Percentiles rank a stretch among this genome's conserved stretches.
Evolutionary conservation across 1,140 invertebrate species (phyloP).

Genomic region (Drosophila biarmipes): DNA sequence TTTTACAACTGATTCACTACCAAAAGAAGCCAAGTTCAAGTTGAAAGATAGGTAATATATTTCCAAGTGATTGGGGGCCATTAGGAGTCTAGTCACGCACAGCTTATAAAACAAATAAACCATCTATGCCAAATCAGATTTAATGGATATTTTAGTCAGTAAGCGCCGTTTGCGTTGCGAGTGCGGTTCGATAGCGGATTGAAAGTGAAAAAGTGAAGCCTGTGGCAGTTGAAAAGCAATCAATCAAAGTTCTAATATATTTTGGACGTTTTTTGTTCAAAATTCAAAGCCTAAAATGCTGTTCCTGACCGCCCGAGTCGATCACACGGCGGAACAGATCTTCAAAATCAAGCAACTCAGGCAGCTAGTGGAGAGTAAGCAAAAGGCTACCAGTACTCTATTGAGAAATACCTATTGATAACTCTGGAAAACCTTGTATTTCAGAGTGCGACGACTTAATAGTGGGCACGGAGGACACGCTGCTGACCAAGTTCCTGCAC

Average conservation of each 20-base stretch:
- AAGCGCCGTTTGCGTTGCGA: constrained; percentile 40
- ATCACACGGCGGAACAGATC: constrained; percentile 46
- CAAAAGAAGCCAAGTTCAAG: constrained; percentile 32
- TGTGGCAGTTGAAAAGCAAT: constrained; percentile 1
- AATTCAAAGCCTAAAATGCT: constrained; percentile 42
- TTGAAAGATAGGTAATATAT: constrained; percentile 4
- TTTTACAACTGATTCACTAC: not conserved
- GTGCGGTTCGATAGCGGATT: constrained; percentile 53
- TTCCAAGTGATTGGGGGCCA: constrained; percentile 19
- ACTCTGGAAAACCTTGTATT: not conserved
- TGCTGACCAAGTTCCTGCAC: constrained; percentile 74
- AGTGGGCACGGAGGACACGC: constrained; percentile 70
- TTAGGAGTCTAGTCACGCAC: constrained; percentile 57
- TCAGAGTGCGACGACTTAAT: constrained; percentile 61
- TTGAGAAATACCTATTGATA: not conserved
- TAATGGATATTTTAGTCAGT: constrained; percentile 57
- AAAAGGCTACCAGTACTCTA: not conserved
- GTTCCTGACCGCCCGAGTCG: constrained; percentile 42
- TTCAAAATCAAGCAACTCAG: constrained; percentile 70
- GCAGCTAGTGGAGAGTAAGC: constrained; percentile 70
- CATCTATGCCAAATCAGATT: constrained; percentile 52
- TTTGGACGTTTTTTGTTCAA: constrained; percentile 15
- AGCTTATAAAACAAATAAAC: constrained; percentile 54
- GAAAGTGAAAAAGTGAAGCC: constrained; percentile 19
- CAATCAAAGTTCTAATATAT: constrained; percentile 1